phyloP scores from a whole-genome alignment of 1,140 invertebrate species.

The Drosophila nebulosa region DNA sequence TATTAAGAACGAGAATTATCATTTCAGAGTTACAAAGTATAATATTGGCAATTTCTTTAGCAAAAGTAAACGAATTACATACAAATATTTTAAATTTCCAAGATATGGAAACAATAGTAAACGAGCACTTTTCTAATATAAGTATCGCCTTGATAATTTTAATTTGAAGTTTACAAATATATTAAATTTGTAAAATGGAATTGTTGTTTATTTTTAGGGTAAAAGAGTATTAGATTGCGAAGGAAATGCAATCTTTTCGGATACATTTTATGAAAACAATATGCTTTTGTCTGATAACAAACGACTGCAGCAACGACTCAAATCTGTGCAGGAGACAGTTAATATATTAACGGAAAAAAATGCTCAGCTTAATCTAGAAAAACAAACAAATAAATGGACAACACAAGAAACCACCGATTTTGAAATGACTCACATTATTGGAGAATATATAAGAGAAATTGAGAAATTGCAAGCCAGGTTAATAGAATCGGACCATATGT shows the following conservation, averaged over 20 bases:
- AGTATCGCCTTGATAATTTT: too few relatives aligned
- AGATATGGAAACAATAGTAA: too few relatives aligned
- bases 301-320: constrained; percentile 92
- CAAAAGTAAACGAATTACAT: too few relatives aligned
- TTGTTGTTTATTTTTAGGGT: constrained; percentile 84
- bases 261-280: constrained; percentile 98
- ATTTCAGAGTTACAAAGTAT: too few relatives aligned
- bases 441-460: constrained; percentile 94
- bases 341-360: constrained; percentile 92
- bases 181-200: too few relatives aligned
- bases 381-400: constrained; percentile 87
- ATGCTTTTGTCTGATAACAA: constrained; percentile 94
- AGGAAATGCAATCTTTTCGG: constrained; percentile 92
- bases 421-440: constrained; percentile 87
- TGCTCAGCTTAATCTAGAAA: constrained; percentile 90
- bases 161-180: too few relatives aligned
- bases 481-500: constrained; percentile 93
- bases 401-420: constrained; percentile 81
- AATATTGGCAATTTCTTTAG: too few relatives aligned
- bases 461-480: constrained; percentile 93
- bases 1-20: too few relatives aligned
- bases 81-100: not conserved
- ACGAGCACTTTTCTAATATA: too few relatives aligned
- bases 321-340: constrained; percentile 97
- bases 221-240: constrained; percentile 93